Conservation (phyloP, 2,888 invertebrate species). For the Athripsodes cinereus region DNA sequence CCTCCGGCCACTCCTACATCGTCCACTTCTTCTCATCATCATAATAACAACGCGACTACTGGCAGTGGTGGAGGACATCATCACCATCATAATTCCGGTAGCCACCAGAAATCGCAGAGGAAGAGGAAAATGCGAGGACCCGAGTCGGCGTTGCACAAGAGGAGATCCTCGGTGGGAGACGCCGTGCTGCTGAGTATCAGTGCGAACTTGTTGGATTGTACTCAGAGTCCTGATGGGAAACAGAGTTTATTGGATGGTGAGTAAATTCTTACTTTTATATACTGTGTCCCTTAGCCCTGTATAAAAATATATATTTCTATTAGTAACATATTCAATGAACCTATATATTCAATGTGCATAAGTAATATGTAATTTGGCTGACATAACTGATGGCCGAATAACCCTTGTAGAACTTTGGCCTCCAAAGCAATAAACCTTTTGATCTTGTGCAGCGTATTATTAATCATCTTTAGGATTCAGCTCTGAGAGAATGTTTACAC, state of each 20-base stretch:
- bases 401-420: too few species aligned
- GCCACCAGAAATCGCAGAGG: constrained; percentile 50
- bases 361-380: too few species aligned
- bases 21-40: constrained; percentile 33
- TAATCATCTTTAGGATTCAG: too few species aligned
- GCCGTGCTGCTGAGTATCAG: constrained; percentile 78
- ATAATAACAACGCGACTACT: constrained; percentile 36
- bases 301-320: too few species aligned
- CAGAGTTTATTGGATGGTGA: constrained; percentile 47
- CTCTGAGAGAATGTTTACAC: too few species aligned
- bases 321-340: too few species aligned
- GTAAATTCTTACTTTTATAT: background rate
- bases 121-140: constrained; percentile 70
- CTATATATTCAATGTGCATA: too few species aligned
- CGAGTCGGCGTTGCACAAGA: constrained; percentile 61
- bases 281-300: too few species aligned
- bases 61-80: too few species aligned
- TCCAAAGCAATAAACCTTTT: too few species aligned
- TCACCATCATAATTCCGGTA: constrained; percentile 34
- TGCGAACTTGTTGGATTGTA: constrained; percentile 84
- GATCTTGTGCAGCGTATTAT: too few species aligned
- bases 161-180: constrained; percentile 82
- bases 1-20: constrained; percentile 27
- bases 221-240: constrained; percentile 72
- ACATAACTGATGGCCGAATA: too few species aligned